A percentile compares a stretch with the other conserved stretches of the same genome.
Evolutionary conservation across 1,140 invertebrate genomes (phyloP).

Genomic region (Tetramorium alpestre): DNA sequence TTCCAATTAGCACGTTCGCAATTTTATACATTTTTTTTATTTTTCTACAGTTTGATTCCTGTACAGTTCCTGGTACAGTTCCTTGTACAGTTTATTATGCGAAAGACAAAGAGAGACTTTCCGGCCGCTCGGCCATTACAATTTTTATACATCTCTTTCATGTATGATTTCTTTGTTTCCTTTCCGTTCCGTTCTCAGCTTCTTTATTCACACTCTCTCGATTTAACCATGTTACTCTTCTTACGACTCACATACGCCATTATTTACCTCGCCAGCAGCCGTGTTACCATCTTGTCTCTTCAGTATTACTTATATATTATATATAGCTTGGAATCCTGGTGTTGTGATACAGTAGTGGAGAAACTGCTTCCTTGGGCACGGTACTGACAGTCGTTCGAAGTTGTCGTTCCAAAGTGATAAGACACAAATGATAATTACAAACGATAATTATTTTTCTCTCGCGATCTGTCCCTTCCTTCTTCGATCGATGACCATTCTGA

Average conservation of each 20-base stretch:
- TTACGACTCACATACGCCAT: conserved; percentile 73
- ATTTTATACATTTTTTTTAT: conserved; percentile 33
- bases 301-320: conserved; percentile 75
- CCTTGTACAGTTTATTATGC: not conserved
- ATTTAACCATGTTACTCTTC: conserved; percentile 70
- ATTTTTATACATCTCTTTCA: conserved; percentile 52
- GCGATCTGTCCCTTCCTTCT: conserved; percentile 66
- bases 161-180: conserved; percentile 64
- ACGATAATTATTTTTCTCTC: conserved; percentile 23
- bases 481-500: not conserved
- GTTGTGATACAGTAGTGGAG: conserved; percentile 84
- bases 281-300: conserved; percentile 73
- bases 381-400: conserved; percentile 77
- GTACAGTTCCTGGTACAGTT: not conserved
- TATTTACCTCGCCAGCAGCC: conserved; percentile 68
- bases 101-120: conserved; percentile 30
- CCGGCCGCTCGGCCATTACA: conserved; percentile 72
- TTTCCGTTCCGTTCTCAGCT: conserved; percentile 66
- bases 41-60: not conserved
- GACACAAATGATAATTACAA: conserved; percentile 41
- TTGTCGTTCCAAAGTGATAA: conserved; percentile 63
- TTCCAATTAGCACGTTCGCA: not conserved
- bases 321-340: conserved; percentile 84
- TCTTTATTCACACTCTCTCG: conserved; percentile 71
- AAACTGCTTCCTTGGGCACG: conserved; percentile 83